Evolutionary conservation across 2,888 invertebrate genomes (phyloP).

Genomic region (Polietes domitor): DNA sequence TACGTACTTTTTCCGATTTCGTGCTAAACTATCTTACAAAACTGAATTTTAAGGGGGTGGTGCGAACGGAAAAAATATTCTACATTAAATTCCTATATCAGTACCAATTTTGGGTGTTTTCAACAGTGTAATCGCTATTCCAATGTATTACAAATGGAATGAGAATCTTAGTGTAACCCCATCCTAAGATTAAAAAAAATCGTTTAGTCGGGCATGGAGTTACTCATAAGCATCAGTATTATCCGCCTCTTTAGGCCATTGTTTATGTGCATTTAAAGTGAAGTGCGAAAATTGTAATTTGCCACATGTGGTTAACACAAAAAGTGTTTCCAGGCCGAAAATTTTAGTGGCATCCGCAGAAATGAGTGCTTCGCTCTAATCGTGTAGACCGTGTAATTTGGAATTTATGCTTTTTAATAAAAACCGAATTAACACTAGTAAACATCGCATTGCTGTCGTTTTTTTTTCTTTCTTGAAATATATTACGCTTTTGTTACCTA

Average conservation of each 20-base stretch:
- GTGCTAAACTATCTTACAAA: no score
- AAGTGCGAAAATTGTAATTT: neutral
- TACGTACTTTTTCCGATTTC: no score
- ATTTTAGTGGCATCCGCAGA: neutral
- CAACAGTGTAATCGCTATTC: no score
- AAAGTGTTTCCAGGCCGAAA: neutral
- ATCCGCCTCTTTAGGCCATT: neutral
- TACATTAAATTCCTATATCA: no score
- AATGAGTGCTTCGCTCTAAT: neutral
- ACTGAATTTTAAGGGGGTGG: no score
- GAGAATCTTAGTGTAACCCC: no score
- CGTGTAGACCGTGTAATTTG: neutral
- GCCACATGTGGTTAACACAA: neutral
- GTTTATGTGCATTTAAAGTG: neutral
- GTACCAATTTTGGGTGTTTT: no score
- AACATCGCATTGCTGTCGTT: neutral
- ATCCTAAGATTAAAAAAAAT: no score
- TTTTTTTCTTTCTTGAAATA: neutral
- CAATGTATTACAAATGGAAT: no score
- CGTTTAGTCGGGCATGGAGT: no score
- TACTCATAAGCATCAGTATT: no score
- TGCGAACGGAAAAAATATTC: no score
- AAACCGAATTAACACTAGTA: neutral
- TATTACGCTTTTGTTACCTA: neutral
- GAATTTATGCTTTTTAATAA: constrained; percentile 30